phyloP scores from a whole-genome alignment of 2,888 invertebrate genomes.

The Thymelicus acteon region DNA sequence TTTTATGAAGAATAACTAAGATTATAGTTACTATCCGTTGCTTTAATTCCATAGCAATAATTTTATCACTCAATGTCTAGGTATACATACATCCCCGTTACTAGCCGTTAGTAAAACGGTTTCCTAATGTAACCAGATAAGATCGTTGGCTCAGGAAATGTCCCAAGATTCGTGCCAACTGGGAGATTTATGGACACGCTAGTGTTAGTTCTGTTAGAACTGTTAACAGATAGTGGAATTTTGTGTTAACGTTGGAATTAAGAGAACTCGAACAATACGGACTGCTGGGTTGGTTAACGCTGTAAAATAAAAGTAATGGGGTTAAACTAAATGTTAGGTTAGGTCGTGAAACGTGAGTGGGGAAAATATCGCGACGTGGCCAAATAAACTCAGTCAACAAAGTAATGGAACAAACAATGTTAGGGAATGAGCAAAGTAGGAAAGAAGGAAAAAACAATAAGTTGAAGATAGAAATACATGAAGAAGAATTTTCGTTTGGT shows the following conservation, averaged over 20 bases:
- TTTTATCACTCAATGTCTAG: not conserved
- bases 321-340: not conserved
- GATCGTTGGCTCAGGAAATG: slow-evolving; percentile 36
- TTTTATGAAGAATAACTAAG: no score
- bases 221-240: slow-evolving; percentile 22
- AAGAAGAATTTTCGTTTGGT: no score
- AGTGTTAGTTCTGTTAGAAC: slow-evolving; percentile 26
- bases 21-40: no score
- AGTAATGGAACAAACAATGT: no score
- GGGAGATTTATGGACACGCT: slow-evolving; percentile 36
- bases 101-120: not conserved
- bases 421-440: no score
- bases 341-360: no score
- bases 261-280: slow-evolving; percentile 12
- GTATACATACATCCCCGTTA: not conserved
- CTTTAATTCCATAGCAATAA: no score
- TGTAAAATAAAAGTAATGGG: slow-evolving; percentile 17
- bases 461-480: no score
- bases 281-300: slow-evolving; percentile 12
- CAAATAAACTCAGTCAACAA: no score
- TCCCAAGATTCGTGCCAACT: slow-evolving; percentile 38
- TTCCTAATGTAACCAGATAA: slow-evolving; percentile 24
- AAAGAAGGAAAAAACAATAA: no score
- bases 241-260: slow-evolving; percentile 27
- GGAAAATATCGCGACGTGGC: no score